These are phyloP conservation scores for Ditula angustiorana DNA, from an alignment of 2,888 invertebrate genomes.

Conservation along the genomic window DNA sequence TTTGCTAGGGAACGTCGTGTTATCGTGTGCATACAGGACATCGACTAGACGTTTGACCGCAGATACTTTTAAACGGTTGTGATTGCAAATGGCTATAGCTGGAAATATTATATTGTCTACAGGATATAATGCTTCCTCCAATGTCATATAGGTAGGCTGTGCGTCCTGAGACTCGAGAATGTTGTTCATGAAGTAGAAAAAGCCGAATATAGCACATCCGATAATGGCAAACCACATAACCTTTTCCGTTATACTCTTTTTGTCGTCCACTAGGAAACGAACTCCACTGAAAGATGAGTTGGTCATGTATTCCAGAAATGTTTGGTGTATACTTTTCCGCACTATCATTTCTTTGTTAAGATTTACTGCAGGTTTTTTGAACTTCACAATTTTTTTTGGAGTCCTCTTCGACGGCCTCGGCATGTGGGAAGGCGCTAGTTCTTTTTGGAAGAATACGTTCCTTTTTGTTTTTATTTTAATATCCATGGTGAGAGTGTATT, in stretches of 20 bases:
- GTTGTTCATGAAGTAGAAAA: conserved; percentile 23
- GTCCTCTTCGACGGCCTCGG: conserved; percentile 9
- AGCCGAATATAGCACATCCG: conserved; percentile 15
- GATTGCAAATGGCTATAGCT: conserved; percentile 33
- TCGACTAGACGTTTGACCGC: conserved; percentile 19
- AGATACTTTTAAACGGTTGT: conserved; percentile 29
- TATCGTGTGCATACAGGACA: conserved; percentile 20
- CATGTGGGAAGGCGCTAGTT: conserved; percentile 34
- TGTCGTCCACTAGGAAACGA: conserved; percentile 24
- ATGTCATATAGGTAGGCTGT: conserved; percentile 31
- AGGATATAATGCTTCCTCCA: conserved; percentile 15
- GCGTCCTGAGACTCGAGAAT: conserved; percentile 4
- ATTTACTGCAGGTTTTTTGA: background rate
- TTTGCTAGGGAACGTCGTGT: conserved; percentile 28
- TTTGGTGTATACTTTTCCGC: conserved; percentile 21
- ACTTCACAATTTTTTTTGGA: conserved; percentile 6
- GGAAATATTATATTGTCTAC: conserved; percentile 20
- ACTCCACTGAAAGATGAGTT: conserved; percentile 31
- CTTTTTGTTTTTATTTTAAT: conserved; percentile 17
- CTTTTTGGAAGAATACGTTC: conserved; percentile 20
- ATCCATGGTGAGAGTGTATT: background rate
- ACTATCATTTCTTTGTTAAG: conserved; percentile 17
- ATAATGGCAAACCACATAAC: conserved; percentile 19
- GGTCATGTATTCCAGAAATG: conserved; percentile 28
- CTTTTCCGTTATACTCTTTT: conserved; percentile 15